phyloP scores from a whole-genome alignment of 2,888 invertebrate species.

The Caradrina clavipalpis region DNA sequence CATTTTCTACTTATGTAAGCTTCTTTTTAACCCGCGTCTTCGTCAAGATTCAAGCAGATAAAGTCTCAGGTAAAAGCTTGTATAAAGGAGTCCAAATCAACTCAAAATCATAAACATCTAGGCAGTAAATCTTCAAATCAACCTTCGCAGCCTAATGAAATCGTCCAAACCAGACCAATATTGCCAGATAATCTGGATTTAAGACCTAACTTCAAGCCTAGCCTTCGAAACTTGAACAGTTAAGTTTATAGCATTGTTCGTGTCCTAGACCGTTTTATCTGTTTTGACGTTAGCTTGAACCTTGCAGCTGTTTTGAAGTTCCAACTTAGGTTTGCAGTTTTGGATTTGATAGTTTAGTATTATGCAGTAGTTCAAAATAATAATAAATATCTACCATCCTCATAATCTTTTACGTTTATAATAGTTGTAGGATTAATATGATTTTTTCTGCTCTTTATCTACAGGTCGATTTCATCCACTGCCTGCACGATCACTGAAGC shows the following conservation, averaged over 20 bases:
- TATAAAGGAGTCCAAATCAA: too few relatives aligned
- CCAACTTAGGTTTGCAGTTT: conserved; percentile 15
- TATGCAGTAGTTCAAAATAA: too few relatives aligned
- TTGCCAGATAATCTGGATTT: conserved; percentile 41
- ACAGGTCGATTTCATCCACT: too few relatives aligned
- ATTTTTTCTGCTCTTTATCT: too few relatives aligned
- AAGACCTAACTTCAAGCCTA: conserved; percentile 37
- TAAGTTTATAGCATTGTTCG: conserved; percentile 32
- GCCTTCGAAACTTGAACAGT: conserved; percentile 42
- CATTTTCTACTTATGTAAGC: too few relatives aligned
- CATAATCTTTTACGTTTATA: too few relatives aligned
- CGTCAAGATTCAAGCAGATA: too few relatives aligned
- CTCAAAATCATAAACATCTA: not conserved
- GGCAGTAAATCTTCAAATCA: not conserved
- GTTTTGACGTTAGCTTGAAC: conserved; percentile 36
- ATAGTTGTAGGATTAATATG: too few relatives aligned
- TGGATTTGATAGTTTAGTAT: not conserved
- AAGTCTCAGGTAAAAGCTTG: too few relatives aligned
- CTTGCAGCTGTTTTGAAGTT: conserved; percentile 16
- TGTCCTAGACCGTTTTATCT: conserved; percentile 36
- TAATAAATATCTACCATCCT: too few relatives aligned
- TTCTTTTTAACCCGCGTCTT: too few relatives aligned
- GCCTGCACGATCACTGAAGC: too few relatives aligned
- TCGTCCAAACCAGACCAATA: conserved; percentile 20
- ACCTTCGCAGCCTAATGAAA: conserved; percentile 5